phyloP scores from a whole-genome alignment of 2,113 vertebrate genomes.

The Circaetus gallicus region DNA sequence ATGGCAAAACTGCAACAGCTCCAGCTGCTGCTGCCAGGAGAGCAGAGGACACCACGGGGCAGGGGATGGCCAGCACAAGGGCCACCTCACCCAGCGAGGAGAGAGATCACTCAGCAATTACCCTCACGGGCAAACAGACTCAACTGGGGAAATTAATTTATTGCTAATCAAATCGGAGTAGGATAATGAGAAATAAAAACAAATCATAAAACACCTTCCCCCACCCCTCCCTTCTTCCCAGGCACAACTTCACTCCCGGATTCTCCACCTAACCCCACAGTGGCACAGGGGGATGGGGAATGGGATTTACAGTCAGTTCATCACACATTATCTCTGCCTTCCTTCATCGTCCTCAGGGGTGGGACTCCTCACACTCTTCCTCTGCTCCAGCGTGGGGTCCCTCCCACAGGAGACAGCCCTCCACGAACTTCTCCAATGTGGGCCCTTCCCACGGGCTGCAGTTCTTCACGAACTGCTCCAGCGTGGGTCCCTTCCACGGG shows the following conservation, averaged over 20 bases:
- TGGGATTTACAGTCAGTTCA: not conserved
- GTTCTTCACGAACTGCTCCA: not conserved
- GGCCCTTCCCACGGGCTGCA: not conserved
- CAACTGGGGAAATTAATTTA: not conserved
- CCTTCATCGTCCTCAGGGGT: too few species aligned
- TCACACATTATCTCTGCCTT: not conserved
- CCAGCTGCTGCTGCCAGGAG: not conserved
- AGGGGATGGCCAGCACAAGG: not conserved
- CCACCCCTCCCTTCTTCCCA: not conserved
- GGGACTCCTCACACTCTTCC: too few species aligned
- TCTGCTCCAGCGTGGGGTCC: not conserved
- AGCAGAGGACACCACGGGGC: not conserved
- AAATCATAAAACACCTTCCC: not conserved
- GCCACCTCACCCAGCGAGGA: not conserved
- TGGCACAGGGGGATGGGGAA: not conserved
- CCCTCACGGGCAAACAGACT: fast-evolving
- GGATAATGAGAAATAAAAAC: not conserved
- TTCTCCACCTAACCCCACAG: not conserved
- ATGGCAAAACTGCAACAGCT: not conserved
- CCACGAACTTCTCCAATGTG: not conserved
- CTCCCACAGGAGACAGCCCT: not conserved
- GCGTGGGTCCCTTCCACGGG: fast-evolving
- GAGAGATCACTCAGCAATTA: not conserved
- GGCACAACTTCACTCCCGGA: not conserved
- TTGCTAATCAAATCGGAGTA: not conserved